Evolutionary conservation across 2,888 invertebrate genomes (phyloP), one percentile per base, ranked within the genome.

Genomic region (Agrotis exclamationis): DNA sequence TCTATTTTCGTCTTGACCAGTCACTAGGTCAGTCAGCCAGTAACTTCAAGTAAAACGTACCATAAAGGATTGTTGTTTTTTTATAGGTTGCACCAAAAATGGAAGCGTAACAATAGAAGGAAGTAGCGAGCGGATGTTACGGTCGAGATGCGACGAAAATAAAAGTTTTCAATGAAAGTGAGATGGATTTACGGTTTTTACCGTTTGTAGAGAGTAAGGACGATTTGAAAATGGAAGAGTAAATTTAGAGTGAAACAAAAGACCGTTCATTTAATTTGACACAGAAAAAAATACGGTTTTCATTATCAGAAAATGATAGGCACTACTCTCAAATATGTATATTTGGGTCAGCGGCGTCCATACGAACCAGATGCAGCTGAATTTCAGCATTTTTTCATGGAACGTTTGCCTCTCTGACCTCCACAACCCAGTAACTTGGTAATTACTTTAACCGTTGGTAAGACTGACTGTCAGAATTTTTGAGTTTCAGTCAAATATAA

Each of bases 111-210:
- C 74, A 74, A 74, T 76, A 39, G 62, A 1, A 76, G 74, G 74
- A 74, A 70, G 74, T 18, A 9, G 1, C 14, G 14, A 16, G 6
- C 74, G 76, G 74, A 76, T 53, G 76, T 74, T 47, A 70, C 76
- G 74, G 70, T 33, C 6, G 76, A 20, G 45, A 70, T 2, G 62
- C 2, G 1, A 7, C 47, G 74, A 74, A 74, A 74, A 57, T 47
- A 74, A 74, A 76, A 74, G 76, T 70, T 75, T 24, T 16, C 11
- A 47, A 39, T 18, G 76, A 74, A 74, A 74, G 74, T 33, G 62
- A 74, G 57, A 76, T 58, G 18, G 7, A 18, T 59, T 13, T 33
- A 18, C 22, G n/a, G 4, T 18, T 45, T 54, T 44, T 28, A 75
- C 70, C 9, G 76, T 69, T 76, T 47, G 13, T 44, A 14, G 24